Conservation (phyloP, 1,140 invertebrate species). For the Eriocheir sinensis region DNA sequence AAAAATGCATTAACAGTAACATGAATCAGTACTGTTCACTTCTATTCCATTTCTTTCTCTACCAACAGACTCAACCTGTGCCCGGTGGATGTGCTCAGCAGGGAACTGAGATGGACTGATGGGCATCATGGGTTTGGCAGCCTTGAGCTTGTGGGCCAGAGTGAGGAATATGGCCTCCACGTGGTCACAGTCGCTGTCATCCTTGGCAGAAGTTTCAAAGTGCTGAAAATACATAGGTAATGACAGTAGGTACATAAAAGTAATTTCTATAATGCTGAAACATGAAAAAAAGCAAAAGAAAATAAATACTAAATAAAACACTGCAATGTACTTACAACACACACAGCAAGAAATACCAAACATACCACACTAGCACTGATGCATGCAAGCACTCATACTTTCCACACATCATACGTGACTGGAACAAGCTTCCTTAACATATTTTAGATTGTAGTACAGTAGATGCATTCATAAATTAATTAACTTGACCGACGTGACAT, state of each 20-base stretch:
- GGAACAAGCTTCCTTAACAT: too few species aligned
- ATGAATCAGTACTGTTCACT: constrained; percentile 20
- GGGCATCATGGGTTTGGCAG: constrained; percentile 85
- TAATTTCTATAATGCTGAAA: background rate
- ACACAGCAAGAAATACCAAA: too few species aligned
- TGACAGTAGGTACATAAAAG: constrained; percentile 30
- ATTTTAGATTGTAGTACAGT: too few species aligned
- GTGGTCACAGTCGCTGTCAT: constrained; percentile 89
- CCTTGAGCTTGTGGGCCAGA: constrained; percentile 89
- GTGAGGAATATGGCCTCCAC: constrained; percentile 93
- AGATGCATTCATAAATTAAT: too few species aligned
- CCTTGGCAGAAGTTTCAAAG: constrained; percentile 91
- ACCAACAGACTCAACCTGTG: constrained; percentile 64
- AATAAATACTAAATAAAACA: too few species aligned
- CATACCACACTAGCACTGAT: too few species aligned
- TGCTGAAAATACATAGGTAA: constrained; percentile 80
- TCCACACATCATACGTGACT: too few species aligned
- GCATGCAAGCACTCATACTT: too few species aligned
- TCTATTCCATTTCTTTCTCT: constrained; percentile 60
- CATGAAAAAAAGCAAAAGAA: too few species aligned
- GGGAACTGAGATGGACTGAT: constrained; percentile 79
- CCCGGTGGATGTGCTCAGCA: constrained; percentile 73
- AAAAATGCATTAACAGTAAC: constrained; percentile 28
- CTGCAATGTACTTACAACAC: too few species aligned
- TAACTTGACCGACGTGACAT: too few species aligned